These are phyloP conservation scores for Nephotettix cincticeps DNA, from an alignment of 1,140 invertebrate species.

Conservation along the genomic window DNA sequence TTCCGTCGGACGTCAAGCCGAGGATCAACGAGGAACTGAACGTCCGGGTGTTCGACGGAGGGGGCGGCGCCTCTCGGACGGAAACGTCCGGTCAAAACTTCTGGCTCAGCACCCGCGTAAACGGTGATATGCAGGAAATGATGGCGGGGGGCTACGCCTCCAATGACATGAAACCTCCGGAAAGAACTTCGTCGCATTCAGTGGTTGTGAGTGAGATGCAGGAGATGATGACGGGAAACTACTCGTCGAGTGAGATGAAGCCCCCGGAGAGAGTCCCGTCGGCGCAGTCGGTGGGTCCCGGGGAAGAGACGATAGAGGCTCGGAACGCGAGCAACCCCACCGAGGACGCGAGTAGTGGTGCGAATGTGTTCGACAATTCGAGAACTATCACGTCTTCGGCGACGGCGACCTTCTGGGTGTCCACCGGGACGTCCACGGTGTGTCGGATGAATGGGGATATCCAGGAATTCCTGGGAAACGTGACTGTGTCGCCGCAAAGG, in stretches of 20 bases:
- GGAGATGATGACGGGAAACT: too few relatives aligned
- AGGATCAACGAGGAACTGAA: constrained; percentile 53
- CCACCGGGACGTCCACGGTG: constrained; percentile 29
- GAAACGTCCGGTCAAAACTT: background rate
- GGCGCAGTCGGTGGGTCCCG: too few relatives aligned
- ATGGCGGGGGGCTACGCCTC: background rate
- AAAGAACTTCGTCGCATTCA: background rate
- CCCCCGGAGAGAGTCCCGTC: too few relatives aligned
- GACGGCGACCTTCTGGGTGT: constrained; percentile 34
- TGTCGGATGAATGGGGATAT: constrained; percentile 35
- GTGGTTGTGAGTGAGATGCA: background rate
- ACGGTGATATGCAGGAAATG: background rate
- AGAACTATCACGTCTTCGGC: background rate
- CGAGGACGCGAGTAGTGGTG: background rate
- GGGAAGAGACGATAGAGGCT: too few relatives aligned
- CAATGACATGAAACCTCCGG: constrained; percentile 1
- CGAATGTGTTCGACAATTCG: too few relatives aligned
- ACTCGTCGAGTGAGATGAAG: too few relatives aligned
- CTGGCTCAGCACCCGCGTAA: background rate
- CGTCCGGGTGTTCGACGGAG: constrained; percentile 56
- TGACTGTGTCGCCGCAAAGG: background rate
- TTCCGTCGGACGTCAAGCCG: constrained; percentile 41
- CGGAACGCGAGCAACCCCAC: background rate
- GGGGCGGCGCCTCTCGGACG: constrained; percentile 40
- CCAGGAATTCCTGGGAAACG: background rate